Evolutionary conservation across 2,888 invertebrate genomes (phyloP), one percentile per base, ranked within the genome.

Genomic region (Drosophila ustulata): DNA sequence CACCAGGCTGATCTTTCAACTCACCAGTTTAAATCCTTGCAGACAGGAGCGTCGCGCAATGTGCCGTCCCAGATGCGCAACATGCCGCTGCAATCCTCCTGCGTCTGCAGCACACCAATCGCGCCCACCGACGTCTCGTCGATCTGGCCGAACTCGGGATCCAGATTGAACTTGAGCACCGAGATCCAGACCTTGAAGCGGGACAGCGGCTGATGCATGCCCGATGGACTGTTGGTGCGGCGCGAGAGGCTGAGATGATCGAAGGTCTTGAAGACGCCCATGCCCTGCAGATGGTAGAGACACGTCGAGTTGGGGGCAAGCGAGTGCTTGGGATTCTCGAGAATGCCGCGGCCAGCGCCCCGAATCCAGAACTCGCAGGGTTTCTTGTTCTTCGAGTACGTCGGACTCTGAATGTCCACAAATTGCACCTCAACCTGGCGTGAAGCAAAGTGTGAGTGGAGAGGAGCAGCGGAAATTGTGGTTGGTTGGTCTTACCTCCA

Each of bases 31-130:
- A 96, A 94, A 93, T 96, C 96, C 89, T 96, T 96, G 93, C 96
- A 96, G 34, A 94, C 94, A 18, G 95, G 95, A 25, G 96, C 95
- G 87, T 95, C 95, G 86, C 96, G 94, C 87, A 96, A 93, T 51
- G 96, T 96, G 3, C 97, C 97, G 90, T 97, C 97, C 97, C 97
- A 97, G 80, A 97, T 95, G 93, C 96, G 96, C 82, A 97, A 93
- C 93, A 96, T 96, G 73, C 96, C 96, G 45, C 96, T 95, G 91
- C 97, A 97, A 80, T 96, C 95, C 91, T 96, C 96, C 88, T 96
- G 95, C 3, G 94, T 94, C 74, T 92, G 91, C 70, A 93, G 91
- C 6, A 91, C 90, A 0, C 91, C 91, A 62, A 92, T 92, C 0
- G 92, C 91, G 0, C 91, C 92, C 50, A 90, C 91, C 0, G 91